Base-by-base conservation (phyloP, 2,888 invertebrate genomes). In the Aelia acuminata region DNA sequence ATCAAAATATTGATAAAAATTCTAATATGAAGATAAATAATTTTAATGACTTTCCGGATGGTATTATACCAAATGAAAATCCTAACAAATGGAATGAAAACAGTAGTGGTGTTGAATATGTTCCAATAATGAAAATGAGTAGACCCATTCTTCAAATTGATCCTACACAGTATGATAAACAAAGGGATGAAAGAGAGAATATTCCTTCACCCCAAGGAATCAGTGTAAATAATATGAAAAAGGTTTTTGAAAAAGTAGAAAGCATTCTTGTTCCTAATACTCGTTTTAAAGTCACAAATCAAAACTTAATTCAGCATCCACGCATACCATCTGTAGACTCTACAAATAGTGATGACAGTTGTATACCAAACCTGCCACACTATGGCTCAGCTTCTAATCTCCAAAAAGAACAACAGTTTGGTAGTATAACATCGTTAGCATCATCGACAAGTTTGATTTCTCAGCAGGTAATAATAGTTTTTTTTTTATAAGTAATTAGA, bases 361-460 rank as follows among this genome's bases (percentile, higher is more conserved):
- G 91, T 88, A 91, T 91, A 10, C 90, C 90, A 10, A 91, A 90
- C 22, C 91, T 91, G 3, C 91, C 91, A 18, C 91, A 91, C 39
- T 92, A 92, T 89, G 92, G 92, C 22, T 92, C 92, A 8, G 91
- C 91, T 50, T 91, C 91, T 84, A 92, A 92, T 89, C 91, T 92
- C 47, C 91, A 92, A 88, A 93, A 93, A 90, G 92, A 92, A 50
- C 92, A 93, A 88, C 94, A 93, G 90, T 94, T 94, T 90, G 94
- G 94, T 15, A 94, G 94, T 90, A 94, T 94, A 90, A 94, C 94
- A 26, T 94, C 94, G 0, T 91, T 94, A 49, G 94, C 94, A 0
- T 94, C 94, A 22, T 93, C 94, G 75, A 94, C 94, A 20, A 94
- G 94, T 90, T 91, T 94, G 49, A 94, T 94, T 90, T 94, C 94